Percentiles rank a stretch among this genome's conserved stretches.
These are phyloP conservation scores for Centropyge bicolor DNA, from an alignment of 2,797 vertebrate species.

Conservation along the genomic window DNA sequence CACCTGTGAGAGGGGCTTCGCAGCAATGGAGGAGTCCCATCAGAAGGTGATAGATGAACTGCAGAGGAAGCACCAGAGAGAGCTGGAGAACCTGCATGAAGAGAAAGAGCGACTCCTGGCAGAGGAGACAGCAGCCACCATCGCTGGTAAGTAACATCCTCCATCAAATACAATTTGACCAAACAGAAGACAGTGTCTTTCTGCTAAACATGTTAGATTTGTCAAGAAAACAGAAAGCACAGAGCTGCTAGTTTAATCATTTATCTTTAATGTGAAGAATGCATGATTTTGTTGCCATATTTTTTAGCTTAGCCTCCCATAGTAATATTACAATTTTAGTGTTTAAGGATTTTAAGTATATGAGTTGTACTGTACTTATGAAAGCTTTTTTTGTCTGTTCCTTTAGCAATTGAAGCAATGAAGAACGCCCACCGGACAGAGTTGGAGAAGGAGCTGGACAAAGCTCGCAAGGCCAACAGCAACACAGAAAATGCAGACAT, in stretches of 20 bases:
- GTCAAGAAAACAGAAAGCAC: neutral
- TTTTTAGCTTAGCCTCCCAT: neutral
- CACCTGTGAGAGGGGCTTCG: conserved; percentile 88
- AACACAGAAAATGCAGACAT: conserved; percentile 86
- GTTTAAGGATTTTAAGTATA: neutral
- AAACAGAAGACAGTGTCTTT: neutral
- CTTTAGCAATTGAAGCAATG: conserved; percentile 89
- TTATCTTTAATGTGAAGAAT: neutral
- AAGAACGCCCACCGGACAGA: conserved; percentile 89
- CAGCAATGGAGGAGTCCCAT: conserved; percentile 90
- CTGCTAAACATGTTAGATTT: neutral
- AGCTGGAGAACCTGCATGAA: conserved; percentile 88
- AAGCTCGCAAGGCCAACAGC: conserved; percentile 84
- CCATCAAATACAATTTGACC: neutral
- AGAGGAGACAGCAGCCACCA: conserved; percentile 88
- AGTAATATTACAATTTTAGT: neutral
- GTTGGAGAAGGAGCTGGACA: conserved; percentile 88
- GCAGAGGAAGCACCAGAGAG: conserved; percentile 88
- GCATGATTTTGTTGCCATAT: neutral
- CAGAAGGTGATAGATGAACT: conserved; percentile 89
- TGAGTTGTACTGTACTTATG: neutral
- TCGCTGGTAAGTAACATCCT: conserved; percentile 80
- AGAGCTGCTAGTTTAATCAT: neutral
- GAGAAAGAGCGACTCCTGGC: conserved; percentile 88
- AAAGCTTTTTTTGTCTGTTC: conserved; percentile 18